Base-by-base conservation (phyloP, 1,140 invertebrate species). In the Drosophila bipectinata region DNA sequence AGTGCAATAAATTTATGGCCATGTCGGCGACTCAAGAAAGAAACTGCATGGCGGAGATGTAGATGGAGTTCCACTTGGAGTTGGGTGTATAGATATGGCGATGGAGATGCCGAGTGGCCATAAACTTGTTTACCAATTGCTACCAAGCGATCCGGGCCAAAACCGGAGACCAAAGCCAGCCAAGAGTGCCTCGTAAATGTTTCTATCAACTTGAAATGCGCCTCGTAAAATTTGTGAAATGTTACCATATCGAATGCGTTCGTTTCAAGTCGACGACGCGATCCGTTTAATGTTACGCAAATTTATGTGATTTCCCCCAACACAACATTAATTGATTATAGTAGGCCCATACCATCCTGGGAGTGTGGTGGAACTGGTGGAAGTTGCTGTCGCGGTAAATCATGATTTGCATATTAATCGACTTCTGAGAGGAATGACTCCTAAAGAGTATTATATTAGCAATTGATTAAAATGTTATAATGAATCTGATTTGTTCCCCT, bases 141-240 rank as follows among this genome's bases (percentile, higher is more conserved):
- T 75, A 75, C 59, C 72, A 66, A 53, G 60, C 51, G 54, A 64
- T 49, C 67, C 37, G 45, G 44, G 61, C 60, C 67, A 45, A 54
- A 21, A 44, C 69, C 18, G 28, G n/a, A 15, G 28, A 47, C 49
- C 39, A 18, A 34, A 37, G 59, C 61, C 14, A 21, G 47, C 56
- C 49, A 39, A 53, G 41, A 59, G 54, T 57, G 77, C 51, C 74
- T 62, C 61, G 77, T 76, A 74, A 84, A 84, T 84, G 81, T 84
- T 84, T 84, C 81, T 81, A 84, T 84, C 81, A 81, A 80, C 67
- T 80, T 62, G 73, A 85, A 84, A 80, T 68, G 73, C 81, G 63
- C 55, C 81, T 87, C 81, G 82, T 84, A 87, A 84, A 81, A 85
- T 85, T 84, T 84, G 77, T 87, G 82, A 84, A 71, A 85, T 84